Base-by-base conservation (phyloP, 2,113 vertebrate species). In the Scartelaos histophorus region DNA sequence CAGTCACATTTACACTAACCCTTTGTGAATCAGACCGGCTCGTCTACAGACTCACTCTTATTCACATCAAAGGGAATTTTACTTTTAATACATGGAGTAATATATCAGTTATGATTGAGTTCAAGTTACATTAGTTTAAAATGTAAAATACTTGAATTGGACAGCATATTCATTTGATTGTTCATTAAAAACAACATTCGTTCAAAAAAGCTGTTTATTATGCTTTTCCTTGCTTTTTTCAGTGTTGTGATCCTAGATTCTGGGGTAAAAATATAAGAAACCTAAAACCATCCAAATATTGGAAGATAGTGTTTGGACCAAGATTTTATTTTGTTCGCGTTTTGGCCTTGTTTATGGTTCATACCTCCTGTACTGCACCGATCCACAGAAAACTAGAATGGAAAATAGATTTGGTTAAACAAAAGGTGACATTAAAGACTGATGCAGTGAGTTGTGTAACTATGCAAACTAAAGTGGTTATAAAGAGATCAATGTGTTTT, bases 191-290 rank as follows among this genome's bases (percentile, higher is more conserved):
- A 45, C 6, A 1, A n/a, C 47, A 24, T 51, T 7, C 74, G 16
- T 69, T 34, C 43, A 60, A 5, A 75, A 76, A 70, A 77, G 60
- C 57, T 57, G 38, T 69, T 75, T 73, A 15, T 38, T 54, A 24
- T 69, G 53, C 35, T 16, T 61, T 43, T 6, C 29, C 69, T 19
- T 3, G 67, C 5, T 58, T 47, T 3, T 51, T 51, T 16, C 5
- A 19, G 4, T 7, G 47, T 5, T 17, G 15, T 17, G 5, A 49
- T 49, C 4, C 3, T 15, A 3, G 3, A 49, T 17, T 51, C 19
- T 17, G 9, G 38, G 38, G 38, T 43, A 10, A 43, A 43, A 7
- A 10, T 43, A 10, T 43, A 10, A 10, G 9, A 7, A 43, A 10
- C 38, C 10, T 43, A 43, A 43, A 10, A 43, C 38, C 38, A 43